Conservation (phyloP, 2,113 vertebrate genomes). For the Vombatus ursinus region DNA sequence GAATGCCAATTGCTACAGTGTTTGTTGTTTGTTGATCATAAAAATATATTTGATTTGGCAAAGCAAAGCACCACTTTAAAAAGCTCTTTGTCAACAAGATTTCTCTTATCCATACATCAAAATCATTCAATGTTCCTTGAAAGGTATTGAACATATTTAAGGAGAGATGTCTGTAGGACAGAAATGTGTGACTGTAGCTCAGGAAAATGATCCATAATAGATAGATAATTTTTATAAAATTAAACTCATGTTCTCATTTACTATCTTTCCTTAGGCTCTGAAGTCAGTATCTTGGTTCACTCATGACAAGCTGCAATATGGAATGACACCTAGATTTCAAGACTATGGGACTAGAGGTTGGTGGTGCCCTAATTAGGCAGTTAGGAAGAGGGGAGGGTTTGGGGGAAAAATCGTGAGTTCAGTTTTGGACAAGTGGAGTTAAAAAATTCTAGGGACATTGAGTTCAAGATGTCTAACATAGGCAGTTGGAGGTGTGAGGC, state of each 20-base stretch:
- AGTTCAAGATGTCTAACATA: neutral
- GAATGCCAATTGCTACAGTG: neutral
- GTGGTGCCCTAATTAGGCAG: no score
- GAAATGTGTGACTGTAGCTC: neutral
- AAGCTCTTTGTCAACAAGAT: neutral
- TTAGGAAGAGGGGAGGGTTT: no score
- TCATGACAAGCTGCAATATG: neutral
- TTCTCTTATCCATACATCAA: neutral
- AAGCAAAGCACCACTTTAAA: neutral
- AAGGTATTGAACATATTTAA: neutral
- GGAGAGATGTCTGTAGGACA: neutral
- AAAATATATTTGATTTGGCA: neutral
- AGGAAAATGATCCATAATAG: neutral
- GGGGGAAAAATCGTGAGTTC: no score
- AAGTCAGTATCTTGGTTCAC: neutral
- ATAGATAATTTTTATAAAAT: slow-evolving; percentile 35
- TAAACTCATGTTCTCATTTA: slow-evolving; percentile 25
- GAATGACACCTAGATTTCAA: no score
- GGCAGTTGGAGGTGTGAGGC: neutral
- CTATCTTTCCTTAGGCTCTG: neutral
- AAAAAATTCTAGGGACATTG: neutral
- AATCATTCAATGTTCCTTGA: neutral
- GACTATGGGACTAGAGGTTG: no score
- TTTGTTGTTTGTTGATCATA: neutral
- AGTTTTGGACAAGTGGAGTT: no score